These are phyloP conservation scores for Altica lythri DNA, from an alignment of 2,888 invertebrate species.

Conservation along the genomic window DNA sequence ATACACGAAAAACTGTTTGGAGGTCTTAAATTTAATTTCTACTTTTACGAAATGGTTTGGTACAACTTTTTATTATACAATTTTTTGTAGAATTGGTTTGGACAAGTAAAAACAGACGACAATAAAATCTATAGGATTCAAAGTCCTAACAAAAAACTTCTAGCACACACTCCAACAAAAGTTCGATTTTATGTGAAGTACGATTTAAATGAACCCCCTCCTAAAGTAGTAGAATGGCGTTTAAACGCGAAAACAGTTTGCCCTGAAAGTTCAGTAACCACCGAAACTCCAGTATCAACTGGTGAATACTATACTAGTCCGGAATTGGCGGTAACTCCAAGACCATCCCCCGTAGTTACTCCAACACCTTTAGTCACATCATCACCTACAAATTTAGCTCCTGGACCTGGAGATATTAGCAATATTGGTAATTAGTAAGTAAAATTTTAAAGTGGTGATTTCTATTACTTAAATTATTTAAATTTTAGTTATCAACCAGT, in stretches of 20 bases:
- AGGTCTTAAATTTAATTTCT: background rate
- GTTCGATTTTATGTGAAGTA: constrained; percentile 67
- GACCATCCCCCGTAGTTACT: constrained; percentile 32
- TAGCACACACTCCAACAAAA: constrained; percentile 61
- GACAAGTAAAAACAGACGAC: constrained; percentile 64
- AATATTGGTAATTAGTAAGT: constrained; percentile 6
- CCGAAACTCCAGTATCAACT: constrained; percentile 51
- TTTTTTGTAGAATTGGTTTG: constrained; percentile 57
- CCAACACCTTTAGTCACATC: background rate
- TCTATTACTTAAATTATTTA: background rate
- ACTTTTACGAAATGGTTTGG: background rate
- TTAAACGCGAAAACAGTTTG: constrained; percentile 67
- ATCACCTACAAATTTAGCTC: background rate
- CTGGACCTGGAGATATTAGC: background rate
- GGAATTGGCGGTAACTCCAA: constrained; percentile 30
- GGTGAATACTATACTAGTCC: constrained; percentile 45
- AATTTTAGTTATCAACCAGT: background rate
- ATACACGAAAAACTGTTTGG: too few species aligned
- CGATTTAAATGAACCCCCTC: constrained; percentile 60
- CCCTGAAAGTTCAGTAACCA: constrained; percentile 53
- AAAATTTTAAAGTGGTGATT: background rate
- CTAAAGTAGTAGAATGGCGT: constrained; percentile 39
- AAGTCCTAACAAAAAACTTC: constrained; percentile 63
- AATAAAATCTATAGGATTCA: constrained; percentile 66
- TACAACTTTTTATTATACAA: background rate